A percentile compares a stretch with the other conserved stretches of the same genome.
These are phyloP conservation scores for Aradophagus sp. DNA, from an alignment of 1,140 invertebrate species.

Conservation along the genomic window DNA sequence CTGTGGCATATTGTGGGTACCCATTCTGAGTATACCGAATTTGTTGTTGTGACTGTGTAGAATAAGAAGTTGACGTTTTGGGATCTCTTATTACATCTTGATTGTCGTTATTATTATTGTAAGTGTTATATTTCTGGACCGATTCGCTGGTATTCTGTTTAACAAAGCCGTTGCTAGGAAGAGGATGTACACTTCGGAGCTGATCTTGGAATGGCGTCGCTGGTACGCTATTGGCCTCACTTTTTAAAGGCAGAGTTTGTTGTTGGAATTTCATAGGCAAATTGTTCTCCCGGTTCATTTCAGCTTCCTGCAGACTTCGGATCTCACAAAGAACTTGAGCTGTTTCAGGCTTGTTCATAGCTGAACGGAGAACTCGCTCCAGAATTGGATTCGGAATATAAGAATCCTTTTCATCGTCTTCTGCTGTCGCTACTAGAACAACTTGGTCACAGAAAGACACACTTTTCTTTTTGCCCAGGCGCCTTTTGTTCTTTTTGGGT, in stretches of 20 bases:
- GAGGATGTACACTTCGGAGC: slow-evolving; percentile 67
- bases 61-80: slow-evolving; percentile 56
- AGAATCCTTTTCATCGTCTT: slow-evolving; percentile 91
- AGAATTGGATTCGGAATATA: slow-evolving; percentile 94
- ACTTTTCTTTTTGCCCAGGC: slow-evolving; percentile 87
- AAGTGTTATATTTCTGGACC: slow-evolving; percentile 44
- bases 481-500: slow-evolving; percentile 74
- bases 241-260: slow-evolving; percentile 71
- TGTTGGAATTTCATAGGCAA: slow-evolving; percentile 69
- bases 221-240: slow-evolving; percentile 69
- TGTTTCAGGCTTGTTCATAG: slow-evolving; percentile 83
- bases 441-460: slow-evolving; percentile 96
- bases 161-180: slow-evolving; percentile 49
- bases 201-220: slow-evolving; percentile 72
- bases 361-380: slow-evolving; percentile 87
- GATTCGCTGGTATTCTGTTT: slow-evolving; percentile 64
- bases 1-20: slow-evolving; percentile 59
- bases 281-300: slow-evolving; percentile 68
- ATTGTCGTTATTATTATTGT: slow-evolving; percentile 46
- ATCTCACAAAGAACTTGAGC: slow-evolving; percentile 75
- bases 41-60: slow-evolving; percentile 65
- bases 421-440: slow-evolving; percentile 91
- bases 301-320: slow-evolving; percentile 71
- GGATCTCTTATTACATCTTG: slow-evolving; percentile 61
- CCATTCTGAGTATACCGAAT: slow-evolving; percentile 68